A percentile compares a stretch with the other conserved stretches of the same genome.
Conservation (phyloP, 2,888 invertebrate species). For the Cephus spinipes region DNA sequence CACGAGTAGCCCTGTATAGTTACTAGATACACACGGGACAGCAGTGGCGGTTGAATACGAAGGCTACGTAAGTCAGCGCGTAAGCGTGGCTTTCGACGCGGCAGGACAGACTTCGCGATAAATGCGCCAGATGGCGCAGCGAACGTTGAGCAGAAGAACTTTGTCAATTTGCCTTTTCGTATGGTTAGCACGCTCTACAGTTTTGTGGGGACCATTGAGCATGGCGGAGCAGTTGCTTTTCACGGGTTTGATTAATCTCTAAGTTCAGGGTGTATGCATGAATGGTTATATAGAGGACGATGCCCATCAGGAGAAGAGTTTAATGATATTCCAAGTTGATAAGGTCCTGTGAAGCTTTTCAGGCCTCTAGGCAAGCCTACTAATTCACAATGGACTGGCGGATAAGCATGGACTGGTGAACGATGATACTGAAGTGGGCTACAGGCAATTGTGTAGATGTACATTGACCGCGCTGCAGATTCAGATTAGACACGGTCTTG, state of each 20-base stretch:
- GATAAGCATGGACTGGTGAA: neutral
- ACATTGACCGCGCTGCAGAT: slow-evolving; percentile 11
- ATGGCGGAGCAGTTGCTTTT: neutral
- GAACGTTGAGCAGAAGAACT: neutral
- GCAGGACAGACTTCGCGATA: neutral
- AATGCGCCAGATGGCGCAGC: neutral
- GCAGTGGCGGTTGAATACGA: neutral
- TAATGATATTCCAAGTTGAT: neutral
- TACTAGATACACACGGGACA: neutral
- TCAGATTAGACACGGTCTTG: slow-evolving; percentile 29
- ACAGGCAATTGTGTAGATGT: neutral
- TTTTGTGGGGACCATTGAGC: neutral
- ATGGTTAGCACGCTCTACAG: neutral
- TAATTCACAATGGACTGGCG: neutral
- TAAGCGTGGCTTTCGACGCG: neutral
- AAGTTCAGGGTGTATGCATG: neutral
- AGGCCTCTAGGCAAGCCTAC: neutral
- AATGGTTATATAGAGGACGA: neutral
- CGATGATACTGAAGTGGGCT: neutral
- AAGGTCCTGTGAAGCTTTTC: neutral
- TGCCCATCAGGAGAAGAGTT: neutral
- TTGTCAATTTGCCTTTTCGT: neutral
- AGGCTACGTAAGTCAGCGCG: neutral
- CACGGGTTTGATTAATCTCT: neutral
- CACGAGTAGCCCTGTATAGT: neutral